phyloP scores from a whole-genome alignment of 2,797 vertebrate genomes.

The Morelia viridis region DNA sequence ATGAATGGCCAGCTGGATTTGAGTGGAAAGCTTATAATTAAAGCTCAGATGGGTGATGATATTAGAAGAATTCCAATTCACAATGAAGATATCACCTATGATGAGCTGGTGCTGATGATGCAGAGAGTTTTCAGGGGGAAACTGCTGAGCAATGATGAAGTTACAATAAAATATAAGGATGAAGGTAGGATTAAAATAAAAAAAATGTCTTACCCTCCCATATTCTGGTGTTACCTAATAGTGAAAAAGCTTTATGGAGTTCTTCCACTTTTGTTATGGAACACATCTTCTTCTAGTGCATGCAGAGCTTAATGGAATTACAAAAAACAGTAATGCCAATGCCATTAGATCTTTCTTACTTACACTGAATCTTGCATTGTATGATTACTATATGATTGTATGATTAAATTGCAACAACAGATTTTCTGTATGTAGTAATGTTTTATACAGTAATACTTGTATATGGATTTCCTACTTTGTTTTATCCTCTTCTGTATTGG shows the following conservation, averaged over 20 bases:
- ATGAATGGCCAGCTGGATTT: constrained; percentile 99
- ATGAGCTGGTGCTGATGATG: constrained; percentile 99
- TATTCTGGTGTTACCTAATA: constrained; percentile 12
- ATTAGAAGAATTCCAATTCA: constrained; percentile 98
- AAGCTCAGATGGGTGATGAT: constrained; percentile 97
- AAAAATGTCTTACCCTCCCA: background rate
- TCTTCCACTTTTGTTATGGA: background rate
- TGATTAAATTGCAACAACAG: background rate
- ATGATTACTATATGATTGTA: background rate
- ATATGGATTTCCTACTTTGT: background rate
- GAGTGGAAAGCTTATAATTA: constrained; percentile 98
- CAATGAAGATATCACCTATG: constrained; percentile 99
- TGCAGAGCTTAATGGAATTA: background rate
- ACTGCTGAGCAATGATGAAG: constrained; percentile 96
- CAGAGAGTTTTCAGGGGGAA: constrained; percentile 97
- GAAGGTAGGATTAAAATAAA: constrained; percentile 81
- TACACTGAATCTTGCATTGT: background rate
- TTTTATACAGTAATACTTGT: background rate
- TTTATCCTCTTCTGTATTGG: background rate
- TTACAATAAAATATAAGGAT: constrained; percentile 98
- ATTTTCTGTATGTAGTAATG: background rate
- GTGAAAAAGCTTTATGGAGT: background rate
- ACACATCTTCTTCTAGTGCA: background rate
- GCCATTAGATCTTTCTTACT: background rate
- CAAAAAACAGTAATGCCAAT: background rate